These are phyloP conservation scores for Myiozetetes cayanensis DNA, from an alignment of 2,113 vertebrate genomes.

Conservation along the genomic window DNA sequence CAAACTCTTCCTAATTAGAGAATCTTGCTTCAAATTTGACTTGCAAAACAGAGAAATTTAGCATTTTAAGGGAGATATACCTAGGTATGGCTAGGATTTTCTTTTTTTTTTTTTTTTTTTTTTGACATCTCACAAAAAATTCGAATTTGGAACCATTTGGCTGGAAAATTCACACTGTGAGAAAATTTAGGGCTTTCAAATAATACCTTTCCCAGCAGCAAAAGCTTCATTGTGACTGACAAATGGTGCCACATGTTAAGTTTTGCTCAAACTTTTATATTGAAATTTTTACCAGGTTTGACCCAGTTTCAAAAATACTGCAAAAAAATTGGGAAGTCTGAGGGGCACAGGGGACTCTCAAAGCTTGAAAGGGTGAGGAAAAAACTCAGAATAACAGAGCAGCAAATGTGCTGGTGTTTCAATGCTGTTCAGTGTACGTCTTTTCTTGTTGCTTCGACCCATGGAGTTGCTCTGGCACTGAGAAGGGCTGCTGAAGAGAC, in stretches of 20 bases:
- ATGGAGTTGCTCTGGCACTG: fast-evolving
- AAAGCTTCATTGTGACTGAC: neutral
- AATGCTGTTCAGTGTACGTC: fast-evolving
- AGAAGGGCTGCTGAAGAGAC: neutral
- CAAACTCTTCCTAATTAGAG: neutral
- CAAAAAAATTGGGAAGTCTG: neutral
- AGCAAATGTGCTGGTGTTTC: neutral
- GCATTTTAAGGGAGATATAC: neutral
- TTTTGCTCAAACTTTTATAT: neutral
- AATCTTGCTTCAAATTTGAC: neutral
- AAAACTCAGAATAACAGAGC: neutral
- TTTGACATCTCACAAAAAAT: neutral
- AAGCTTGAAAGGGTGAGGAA: neutral
- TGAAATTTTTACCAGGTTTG: neutral
- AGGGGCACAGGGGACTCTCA: neutral
- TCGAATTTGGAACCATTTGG: neutral
- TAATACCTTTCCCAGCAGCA: neutral
- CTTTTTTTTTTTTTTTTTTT: neutral
- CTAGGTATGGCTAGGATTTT: neutral
- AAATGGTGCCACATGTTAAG: neutral
- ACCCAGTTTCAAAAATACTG: neutral
- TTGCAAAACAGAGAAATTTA: neutral
- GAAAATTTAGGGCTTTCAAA: neutral
- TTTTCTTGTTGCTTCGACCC: neutral
- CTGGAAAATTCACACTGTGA: neutral